phyloP scores from a whole-genome alignment of 2,888 invertebrate genomes.

The Polia nebulosa region DNA sequence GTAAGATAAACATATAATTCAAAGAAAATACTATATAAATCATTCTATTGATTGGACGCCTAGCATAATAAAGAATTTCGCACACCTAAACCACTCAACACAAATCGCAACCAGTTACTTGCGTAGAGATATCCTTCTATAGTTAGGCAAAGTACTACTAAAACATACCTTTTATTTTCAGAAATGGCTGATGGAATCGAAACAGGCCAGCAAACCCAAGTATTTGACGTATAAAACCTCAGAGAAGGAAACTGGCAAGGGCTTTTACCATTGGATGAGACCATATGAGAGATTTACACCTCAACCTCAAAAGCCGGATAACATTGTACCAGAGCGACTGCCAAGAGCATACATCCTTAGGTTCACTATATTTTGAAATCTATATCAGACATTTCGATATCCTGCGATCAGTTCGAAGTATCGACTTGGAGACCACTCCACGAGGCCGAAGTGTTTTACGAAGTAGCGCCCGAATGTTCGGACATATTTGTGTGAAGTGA shows the following conservation, averaged over 20 bases:
- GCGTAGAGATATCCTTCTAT: neutral
- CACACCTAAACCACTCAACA: neutral
- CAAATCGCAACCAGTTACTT: no score
- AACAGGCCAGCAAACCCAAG: conserved; percentile 79
- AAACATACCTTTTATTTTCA: conserved; percentile 56
- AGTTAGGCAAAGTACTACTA: neutral
- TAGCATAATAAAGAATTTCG: neutral
- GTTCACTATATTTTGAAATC: conserved; percentile 62
- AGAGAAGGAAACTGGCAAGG: conserved; percentile 81
- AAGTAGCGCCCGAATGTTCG: no score
- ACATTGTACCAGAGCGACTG: conserved; percentile 77
- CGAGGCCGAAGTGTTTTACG: no score
- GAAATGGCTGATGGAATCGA: conserved; percentile 88
- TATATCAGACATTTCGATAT: neutral
- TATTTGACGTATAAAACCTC: conserved; percentile 81
- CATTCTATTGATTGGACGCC: neutral
- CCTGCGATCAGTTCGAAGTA: neutral
- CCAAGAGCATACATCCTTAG: conserved; percentile 84
- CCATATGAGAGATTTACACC: conserved; percentile 82
- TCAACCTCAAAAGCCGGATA: conserved; percentile 76
- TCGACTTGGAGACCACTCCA: no score
- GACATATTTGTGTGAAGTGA: no score
- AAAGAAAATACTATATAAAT: no score
- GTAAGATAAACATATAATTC: no score
- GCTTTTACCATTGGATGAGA: conserved; percentile 89